Conservation (phyloP, 2,888 invertebrate genomes). For the Zelleria hepariella region DNA sequence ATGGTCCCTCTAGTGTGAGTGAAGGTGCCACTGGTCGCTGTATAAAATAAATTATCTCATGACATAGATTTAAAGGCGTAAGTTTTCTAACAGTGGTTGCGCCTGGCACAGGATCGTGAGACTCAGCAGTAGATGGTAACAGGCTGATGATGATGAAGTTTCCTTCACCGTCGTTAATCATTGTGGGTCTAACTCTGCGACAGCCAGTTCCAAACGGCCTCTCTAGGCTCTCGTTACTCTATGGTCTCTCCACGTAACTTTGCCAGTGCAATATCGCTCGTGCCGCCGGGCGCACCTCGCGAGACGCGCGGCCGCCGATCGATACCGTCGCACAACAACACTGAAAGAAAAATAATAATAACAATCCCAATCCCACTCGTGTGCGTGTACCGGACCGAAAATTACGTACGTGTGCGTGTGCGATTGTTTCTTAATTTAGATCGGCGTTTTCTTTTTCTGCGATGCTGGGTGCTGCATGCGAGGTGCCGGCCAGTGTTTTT, state of each 20-base stretch:
- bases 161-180: too few relatives aligned
- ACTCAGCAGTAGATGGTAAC: too few relatives aligned
- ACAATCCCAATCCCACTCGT: neutral
- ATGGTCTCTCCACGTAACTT: slow-evolving; percentile 22
- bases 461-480: neutral
- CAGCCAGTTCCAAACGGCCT: slow-evolving; percentile 1
- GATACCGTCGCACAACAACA: slow-evolving; percentile 12
- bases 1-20: too few relatives aligned
- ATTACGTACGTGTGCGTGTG: slow-evolving; percentile 19
- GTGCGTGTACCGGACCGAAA: slow-evolving; percentile 13
- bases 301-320: slow-evolving; percentile 17
- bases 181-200: too few relatives aligned
- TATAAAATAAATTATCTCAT: too few relatives aligned
- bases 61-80: too few relatives aligned
- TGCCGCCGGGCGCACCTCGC: slow-evolving; percentile 37
- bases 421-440: neutral
- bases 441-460: neutral
- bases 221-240: slow-evolving; percentile 16
- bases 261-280: slow-evolving; percentile 52
- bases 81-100: too few relatives aligned
- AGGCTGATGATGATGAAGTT: too few relatives aligned
- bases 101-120: too few relatives aligned
- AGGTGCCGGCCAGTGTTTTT: neutral
- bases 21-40: too few relatives aligned
- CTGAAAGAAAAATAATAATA: slow-evolving; percentile 1